A percentile compares a stretch with the other conserved stretches of the same genome.
phyloP scores from a whole-genome alignment of 2,113 vertebrate species.

The Elephas maximus region DNA sequence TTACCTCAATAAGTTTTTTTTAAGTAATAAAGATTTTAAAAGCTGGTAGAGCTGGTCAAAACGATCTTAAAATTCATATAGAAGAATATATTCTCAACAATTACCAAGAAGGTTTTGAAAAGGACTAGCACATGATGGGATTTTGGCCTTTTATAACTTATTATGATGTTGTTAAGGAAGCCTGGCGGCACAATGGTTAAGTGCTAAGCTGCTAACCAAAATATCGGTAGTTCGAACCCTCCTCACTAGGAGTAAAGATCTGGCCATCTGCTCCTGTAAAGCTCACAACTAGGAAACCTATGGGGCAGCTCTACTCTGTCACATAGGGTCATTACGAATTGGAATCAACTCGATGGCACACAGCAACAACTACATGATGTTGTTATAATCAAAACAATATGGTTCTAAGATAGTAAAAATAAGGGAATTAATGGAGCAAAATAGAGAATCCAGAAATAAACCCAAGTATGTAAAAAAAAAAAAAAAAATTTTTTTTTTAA shows the following conservation, averaged over 20 bases:
- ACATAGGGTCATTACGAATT: neutral
- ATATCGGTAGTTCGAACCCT: neutral
- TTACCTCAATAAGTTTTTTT: neutral
- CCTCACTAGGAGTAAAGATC: neutral
- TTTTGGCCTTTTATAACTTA: neutral
- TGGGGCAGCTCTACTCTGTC: neutral
- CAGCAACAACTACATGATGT: neutral
- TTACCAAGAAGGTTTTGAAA: neutral
- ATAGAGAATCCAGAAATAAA: neutral
- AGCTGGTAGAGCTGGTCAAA: neutral
- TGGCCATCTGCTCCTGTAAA: neutral
- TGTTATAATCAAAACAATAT: neutral
- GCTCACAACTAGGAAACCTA: neutral
- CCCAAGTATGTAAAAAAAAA: neutral
- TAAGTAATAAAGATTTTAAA: neutral
- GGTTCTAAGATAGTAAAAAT: neutral
- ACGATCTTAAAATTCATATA: neutral
- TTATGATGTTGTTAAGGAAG: neutral
- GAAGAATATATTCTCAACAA: neutral
- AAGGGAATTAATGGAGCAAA: neutral
- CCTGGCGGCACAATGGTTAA: neutral
- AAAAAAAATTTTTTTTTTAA: too few species aligned
- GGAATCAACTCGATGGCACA: neutral
- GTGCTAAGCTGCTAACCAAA: neutral
- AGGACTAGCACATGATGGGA: neutral